Conservation (phyloP, 2,888 invertebrate genomes). For the Diarsia dahlii region DNA sequence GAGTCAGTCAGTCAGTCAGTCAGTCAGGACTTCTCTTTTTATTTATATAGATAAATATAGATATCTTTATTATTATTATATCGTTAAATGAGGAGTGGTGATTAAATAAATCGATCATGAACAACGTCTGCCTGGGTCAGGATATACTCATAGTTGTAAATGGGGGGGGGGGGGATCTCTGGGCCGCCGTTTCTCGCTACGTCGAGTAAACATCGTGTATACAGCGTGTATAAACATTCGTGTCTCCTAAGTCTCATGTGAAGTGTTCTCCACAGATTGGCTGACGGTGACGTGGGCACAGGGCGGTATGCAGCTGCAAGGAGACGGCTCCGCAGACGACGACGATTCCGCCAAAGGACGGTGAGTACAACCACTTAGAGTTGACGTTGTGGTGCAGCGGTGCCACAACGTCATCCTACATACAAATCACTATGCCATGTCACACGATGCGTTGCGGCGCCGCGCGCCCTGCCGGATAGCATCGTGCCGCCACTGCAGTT, state of each 20-base stretch:
- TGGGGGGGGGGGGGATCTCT: no score
- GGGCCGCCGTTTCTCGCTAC: neutral
- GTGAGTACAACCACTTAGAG: slow-evolving; percentile 71
- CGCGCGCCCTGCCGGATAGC: no score
- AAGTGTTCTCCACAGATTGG: slow-evolving; percentile 80
- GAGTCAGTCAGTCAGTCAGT: no score
- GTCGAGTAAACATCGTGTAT: neutral
- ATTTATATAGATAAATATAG: no score
- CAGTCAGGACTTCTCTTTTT: no score
- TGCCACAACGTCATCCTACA: no score
- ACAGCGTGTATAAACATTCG: neutral
- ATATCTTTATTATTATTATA: no score
- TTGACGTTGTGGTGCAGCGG: no score
- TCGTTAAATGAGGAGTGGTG: neutral
- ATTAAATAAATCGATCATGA: neutral
- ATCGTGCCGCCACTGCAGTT: no score
- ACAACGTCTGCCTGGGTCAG: no score
- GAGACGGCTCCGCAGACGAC: slow-evolving; percentile 77
- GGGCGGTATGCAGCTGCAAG: slow-evolving; percentile 86
- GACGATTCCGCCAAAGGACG: slow-evolving; percentile 84
- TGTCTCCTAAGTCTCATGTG: neutral
- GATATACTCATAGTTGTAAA: neutral
- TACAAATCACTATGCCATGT: no score
- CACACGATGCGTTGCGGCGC: no score
- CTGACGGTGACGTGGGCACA: slow-evolving; percentile 90